Evolutionary conservation across 2,888 invertebrate species (phyloP).

Genomic region (Andrena chrysosceles): DNA sequence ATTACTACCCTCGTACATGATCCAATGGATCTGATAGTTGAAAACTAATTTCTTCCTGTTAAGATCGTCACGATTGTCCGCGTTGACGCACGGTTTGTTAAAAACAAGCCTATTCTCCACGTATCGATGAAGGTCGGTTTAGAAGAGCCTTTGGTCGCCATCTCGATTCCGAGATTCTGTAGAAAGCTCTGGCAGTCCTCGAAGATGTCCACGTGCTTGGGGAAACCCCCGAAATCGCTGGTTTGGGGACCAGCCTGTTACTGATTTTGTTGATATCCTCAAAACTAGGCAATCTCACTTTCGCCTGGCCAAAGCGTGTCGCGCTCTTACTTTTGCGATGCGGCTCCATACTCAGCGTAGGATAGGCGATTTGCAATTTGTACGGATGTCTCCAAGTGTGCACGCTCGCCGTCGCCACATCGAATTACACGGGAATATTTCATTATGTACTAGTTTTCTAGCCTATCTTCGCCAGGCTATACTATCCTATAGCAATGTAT

Average conservation of each 20-base stretch:
- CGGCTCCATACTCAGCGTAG: conserved; percentile 30
- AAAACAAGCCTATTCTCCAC: conserved; percentile 67
- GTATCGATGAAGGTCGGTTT: conserved; percentile 54
- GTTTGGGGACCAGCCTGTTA: conserved; percentile 65
- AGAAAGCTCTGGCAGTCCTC: conserved; percentile 73
- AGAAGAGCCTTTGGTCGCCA: conserved; percentile 42
- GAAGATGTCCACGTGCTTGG: conserved; percentile 63
- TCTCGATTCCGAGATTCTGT: conserved; percentile 62
- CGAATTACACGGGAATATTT: conserved; percentile 3
- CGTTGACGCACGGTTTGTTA: conserved; percentile 32
- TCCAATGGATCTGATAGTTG: conserved; percentile 86
- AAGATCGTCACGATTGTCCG: neutral
- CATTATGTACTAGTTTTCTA: neutral
- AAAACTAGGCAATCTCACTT: conserved; percentile 61
- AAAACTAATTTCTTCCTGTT: conserved; percentile 68
- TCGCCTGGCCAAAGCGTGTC: conserved; percentile 27
- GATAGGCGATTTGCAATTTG: conserved; percentile 88
- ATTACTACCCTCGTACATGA: conserved; percentile 86
- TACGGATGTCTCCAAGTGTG: conserved; percentile 88
- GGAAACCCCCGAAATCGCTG: conserved; percentile 71
- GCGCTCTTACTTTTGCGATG: conserved; percentile 7
- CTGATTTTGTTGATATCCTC: conserved; percentile 69
- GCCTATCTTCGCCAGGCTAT: too few relatives aligned
- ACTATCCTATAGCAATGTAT: conserved; percentile 53
- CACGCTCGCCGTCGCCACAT: conserved; percentile 76